Conservation (phyloP, 1,140 invertebrate species). For the Heterodera carotae region DNA sequence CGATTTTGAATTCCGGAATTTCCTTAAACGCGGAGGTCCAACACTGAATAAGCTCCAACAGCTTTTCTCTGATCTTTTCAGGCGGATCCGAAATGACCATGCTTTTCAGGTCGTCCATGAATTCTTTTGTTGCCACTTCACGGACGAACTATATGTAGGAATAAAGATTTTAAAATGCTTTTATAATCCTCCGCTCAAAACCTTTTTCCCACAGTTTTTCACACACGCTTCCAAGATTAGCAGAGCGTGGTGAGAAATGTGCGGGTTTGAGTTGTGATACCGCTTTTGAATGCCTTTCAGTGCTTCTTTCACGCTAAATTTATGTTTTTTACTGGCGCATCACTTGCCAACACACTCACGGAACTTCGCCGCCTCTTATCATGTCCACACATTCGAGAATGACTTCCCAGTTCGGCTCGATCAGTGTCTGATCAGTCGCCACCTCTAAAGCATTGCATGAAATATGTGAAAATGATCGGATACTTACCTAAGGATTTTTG, state of each 20-base stretch:
- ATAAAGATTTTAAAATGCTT: background rate
- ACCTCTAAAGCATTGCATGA: conserved; percentile 47
- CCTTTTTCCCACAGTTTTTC: conserved; percentile 86
- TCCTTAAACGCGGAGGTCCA: conserved; percentile 96
- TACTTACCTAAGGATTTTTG: conserved; percentile 37
- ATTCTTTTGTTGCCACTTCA: conserved; percentile 86
- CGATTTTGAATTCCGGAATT: conserved; percentile 81
- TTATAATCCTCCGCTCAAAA: conserved; percentile 7
- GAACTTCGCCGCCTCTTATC: conserved; percentile 59
- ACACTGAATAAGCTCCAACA: conserved; percentile 89
- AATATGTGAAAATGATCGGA: conserved; percentile 8
- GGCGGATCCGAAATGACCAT: conserved; percentile 49
- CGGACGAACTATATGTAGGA: conserved; percentile 75
- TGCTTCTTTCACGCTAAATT: conserved; percentile 59
- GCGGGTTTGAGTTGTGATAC: conserved; percentile 56
- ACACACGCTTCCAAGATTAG: conserved; percentile 87
- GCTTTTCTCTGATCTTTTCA: conserved; percentile 74
- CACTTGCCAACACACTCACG: conserved; percentile 41
- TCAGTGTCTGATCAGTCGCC: conserved; percentile 60
- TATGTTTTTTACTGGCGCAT: conserved; percentile 9
- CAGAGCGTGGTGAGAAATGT: conserved; percentile 62
- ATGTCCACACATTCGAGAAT: conserved; percentile 63
- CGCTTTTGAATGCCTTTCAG: conserved; percentile 58
- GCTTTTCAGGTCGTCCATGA: conserved; percentile 88
- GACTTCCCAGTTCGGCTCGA: conserved; percentile 63